Percentiles rank a stretch among this genome's conserved stretches.
Conservation (phyloP, 2,888 invertebrate species). For the Cheilosia vulpina region DNA sequence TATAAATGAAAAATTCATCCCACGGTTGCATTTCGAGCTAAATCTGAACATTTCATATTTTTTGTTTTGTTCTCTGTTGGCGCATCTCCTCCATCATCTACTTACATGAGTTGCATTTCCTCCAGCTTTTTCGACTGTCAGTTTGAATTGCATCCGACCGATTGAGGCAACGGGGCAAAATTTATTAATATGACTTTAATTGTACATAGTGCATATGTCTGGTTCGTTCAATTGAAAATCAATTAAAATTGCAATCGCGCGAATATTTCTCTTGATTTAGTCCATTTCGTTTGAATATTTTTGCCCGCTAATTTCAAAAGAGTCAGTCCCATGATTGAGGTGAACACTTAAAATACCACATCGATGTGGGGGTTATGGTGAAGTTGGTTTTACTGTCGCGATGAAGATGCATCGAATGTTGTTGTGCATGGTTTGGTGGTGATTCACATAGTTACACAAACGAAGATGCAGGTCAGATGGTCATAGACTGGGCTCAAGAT, state of each 20-base stretch:
- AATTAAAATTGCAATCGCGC: constrained; percentile 66
- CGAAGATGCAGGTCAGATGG: too few relatives aligned
- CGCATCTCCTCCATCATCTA: not conserved
- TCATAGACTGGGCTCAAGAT: too few relatives aligned
- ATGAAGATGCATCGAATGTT: too few relatives aligned
- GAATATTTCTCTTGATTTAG: constrained; percentile 48
- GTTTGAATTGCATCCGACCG: constrained; percentile 45
- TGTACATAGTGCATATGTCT: constrained; percentile 36
- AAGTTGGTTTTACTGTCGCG: too few relatives aligned
- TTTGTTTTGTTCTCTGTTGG: not conserved
- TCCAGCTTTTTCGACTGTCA: constrained; percentile 61
- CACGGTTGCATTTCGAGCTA: not conserved
- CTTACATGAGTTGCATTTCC: constrained; percentile 42
- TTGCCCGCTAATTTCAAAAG: constrained; percentile 25
- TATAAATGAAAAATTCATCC: not conserved
- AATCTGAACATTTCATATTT: not conserved
- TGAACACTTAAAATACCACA: constrained; percentile 62
- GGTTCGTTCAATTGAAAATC: constrained; percentile 66
- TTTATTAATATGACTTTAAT: constrained; percentile 72
- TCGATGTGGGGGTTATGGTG: not conserved
- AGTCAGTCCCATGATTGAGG: not conserved
- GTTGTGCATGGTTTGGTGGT: too few relatives aligned
- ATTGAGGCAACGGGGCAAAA: constrained; percentile 15
- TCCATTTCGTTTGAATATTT: constrained; percentile 43
- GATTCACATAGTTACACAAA: too few relatives aligned